These are phyloP conservation scores for Lynx canadensis DNA, from an alignment of 2,113 vertebrate species.

Conservation along the genomic window DNA sequence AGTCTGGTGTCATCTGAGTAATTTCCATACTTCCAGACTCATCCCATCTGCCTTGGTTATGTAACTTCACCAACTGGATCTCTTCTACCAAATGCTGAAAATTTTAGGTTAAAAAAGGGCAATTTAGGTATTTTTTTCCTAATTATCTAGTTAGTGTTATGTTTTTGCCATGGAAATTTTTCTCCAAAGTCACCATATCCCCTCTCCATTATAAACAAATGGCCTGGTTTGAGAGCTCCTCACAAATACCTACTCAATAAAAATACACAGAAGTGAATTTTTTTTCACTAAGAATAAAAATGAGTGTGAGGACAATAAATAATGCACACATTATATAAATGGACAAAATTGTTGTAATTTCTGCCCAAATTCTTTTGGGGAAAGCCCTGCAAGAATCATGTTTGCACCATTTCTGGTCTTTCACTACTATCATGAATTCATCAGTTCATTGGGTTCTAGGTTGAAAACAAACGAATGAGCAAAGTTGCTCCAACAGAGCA, in stretches of 20 bases:
- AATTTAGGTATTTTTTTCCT: background rate
- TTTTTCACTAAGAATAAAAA: background rate
- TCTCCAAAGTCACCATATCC: background rate
- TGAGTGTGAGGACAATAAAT: background rate
- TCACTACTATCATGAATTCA: background rate
- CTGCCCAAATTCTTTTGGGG: background rate
- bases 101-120: background rate
- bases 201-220: background rate
- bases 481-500: background rate
- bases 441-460: background rate
- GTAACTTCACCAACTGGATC: background rate
- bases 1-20: background rate
- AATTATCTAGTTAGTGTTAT: background rate
- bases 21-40: background rate
- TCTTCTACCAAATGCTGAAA: background rate
- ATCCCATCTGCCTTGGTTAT: background rate
- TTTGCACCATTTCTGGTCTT: background rate
- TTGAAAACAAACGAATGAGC: background rate
- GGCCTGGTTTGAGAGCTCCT: background rate
- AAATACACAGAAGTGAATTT: background rate
- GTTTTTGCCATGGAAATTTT: background rate
- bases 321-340: background rate
- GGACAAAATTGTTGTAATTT: background rate
- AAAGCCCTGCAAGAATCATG: background rate
- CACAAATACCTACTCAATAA: background rate